Evolutionary conservation across 2,888 invertebrate genomes (phyloP).

Genomic region (Xestia c-nigrum): DNA sequence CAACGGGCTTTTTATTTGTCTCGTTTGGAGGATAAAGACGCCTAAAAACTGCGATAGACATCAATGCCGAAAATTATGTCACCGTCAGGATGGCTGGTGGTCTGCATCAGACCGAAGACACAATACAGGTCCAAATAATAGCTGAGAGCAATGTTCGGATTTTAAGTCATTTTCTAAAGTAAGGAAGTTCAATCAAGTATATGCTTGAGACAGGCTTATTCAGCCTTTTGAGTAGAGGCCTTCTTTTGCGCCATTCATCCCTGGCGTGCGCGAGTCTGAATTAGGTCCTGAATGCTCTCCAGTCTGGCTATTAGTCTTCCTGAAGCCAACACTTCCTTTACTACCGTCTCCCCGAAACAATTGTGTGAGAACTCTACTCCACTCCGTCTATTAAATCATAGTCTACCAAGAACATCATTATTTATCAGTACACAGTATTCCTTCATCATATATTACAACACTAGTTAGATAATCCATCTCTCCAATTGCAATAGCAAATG

Average conservation of each 20-base stretch:
- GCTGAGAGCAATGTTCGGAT: neutral
- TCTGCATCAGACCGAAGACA: too few relatives aligned
- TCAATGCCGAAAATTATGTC: too few relatives aligned
- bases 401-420: neutral
- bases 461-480: constrained; percentile 7
- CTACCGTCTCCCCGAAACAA: neutral
- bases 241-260: too few relatives aligned
- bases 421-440: neutral
- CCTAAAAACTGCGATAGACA: neutral
- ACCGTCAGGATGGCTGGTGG: too few relatives aligned
- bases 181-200: neutral
- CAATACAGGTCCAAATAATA: neutral
- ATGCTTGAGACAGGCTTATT: too few relatives aligned
- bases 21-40: neutral
- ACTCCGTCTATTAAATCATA: neutral
- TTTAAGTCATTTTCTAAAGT: neutral
- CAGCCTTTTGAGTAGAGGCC: neutral
- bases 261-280: neutral
- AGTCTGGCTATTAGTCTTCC: neutral
- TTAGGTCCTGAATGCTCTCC: neutral
- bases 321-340: neutral
- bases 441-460: neutral
- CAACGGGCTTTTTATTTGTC: neutral
- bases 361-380: neutral
- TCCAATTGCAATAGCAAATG: constrained; percentile 14